Conservation (phyloP, 2,888 invertebrate species). For the Rhingia campestris region DNA sequence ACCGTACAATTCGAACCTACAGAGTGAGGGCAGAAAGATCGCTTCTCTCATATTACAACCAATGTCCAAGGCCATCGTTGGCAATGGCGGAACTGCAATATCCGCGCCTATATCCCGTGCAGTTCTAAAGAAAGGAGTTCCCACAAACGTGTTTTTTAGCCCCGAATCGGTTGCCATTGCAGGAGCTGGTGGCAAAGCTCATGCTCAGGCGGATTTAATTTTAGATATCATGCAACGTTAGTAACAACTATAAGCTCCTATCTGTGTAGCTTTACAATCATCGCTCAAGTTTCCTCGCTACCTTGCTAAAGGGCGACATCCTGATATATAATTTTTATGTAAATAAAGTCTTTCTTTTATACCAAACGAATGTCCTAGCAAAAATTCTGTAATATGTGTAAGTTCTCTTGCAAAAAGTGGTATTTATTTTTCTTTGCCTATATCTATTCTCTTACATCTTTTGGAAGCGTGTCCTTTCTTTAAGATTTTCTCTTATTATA, state of each 20-base stretch:
- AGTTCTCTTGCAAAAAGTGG: slow-evolving; percentile 4
- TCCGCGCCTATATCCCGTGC: slow-evolving; percentile 88
- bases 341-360: slow-evolving; percentile 56
- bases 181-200: slow-evolving; percentile 90
- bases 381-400: slow-evolving; percentile 2
- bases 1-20: slow-evolving; percentile 77
- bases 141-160: slow-evolving; percentile 86
- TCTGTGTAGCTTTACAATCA: background rate
- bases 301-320: slow-evolving; percentile 44
- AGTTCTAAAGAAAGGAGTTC: slow-evolving; percentile 85
- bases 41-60: slow-evolving; percentile 86
- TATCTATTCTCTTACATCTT: slow-evolving; percentile 4
- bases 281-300: slow-evolving; percentile 62
- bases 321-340: slow-evolving; percentile 50
- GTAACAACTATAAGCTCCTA: background rate
- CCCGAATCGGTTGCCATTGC: slow-evolving; percentile 89
- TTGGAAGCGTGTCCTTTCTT: slow-evolving; percentile 4
- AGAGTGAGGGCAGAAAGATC: slow-evolving; percentile 46
- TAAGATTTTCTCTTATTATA: slow-evolving; percentile 7
- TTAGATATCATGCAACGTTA: slow-evolving; percentile 82
- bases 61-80: slow-evolving; percentile 86
- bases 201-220: slow-evolving; percentile 89
- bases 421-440: slow-evolving; percentile 10
- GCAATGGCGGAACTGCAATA: slow-evolving; percentile 87
- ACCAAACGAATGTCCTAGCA: slow-evolving; percentile 9